Evolutionary conservation across 2,888 invertebrate species (phyloP).

Genomic region (Papilio protenor): DNA sequence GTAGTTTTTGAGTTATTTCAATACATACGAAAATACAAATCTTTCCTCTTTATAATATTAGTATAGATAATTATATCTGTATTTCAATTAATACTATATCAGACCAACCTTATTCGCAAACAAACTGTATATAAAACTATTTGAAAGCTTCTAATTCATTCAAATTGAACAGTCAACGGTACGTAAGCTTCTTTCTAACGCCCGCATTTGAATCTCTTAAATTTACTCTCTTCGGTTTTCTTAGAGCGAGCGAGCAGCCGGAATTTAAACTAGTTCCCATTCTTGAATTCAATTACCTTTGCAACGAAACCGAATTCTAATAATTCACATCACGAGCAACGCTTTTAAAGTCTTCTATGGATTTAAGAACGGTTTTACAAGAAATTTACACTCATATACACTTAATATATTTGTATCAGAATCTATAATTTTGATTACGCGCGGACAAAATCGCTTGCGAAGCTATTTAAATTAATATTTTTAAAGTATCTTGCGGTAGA

Average conservation of each 20-base stretch:
- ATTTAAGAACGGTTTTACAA: neutral
- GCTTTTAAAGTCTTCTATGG: neutral
- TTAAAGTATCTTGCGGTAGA: too few species aligned
- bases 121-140: neutral
- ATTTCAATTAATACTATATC: too few species aligned
- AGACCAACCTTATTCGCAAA: neutral
- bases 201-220: constrained; percentile 39
- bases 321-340: constrained; percentile 17
- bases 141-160: constrained; percentile 10
- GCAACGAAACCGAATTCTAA: constrained; percentile 30
- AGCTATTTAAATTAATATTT: too few species aligned
- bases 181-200: constrained; percentile 26
- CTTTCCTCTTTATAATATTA: too few species aligned
- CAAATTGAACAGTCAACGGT: constrained; percentile 28
- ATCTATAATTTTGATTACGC: too few species aligned
- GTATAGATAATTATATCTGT: too few species aligned
- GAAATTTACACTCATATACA: too few species aligned
- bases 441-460: too few species aligned
- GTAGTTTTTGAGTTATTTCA: too few species aligned
- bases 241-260: constrained; percentile 30
- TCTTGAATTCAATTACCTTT: constrained; percentile 40
- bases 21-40: too few species aligned
- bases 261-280: constrained; percentile 41
- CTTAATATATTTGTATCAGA: too few species aligned
- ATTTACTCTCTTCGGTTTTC: constrained; percentile 37